phyloP scores from a whole-genome alignment of 2,888 invertebrate species.

The Pemphredon lugubris region DNA sequence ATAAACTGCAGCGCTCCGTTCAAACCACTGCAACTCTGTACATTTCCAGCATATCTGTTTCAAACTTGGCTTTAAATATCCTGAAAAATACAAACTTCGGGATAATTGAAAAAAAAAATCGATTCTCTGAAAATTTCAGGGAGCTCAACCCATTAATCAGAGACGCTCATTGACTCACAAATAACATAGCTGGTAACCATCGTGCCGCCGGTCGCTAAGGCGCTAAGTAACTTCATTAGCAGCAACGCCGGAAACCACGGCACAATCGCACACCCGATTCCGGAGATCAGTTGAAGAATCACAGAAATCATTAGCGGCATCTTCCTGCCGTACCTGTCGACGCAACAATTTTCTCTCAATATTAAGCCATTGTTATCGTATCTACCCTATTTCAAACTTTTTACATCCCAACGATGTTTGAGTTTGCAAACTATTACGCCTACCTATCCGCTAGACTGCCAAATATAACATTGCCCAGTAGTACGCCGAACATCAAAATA shows the following conservation, averaged over 20 bases:
- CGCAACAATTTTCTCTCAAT: background rate
- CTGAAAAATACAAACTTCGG: too few relatives aligned
- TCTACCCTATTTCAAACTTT: background rate
- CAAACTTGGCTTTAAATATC: too few relatives aligned
- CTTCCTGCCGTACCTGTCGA: conserved; percentile 87
- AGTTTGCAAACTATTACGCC: conserved; percentile 64
- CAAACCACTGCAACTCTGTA: too few relatives aligned
- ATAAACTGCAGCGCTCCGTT: too few relatives aligned
- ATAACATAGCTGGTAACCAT: conserved; percentile 88
- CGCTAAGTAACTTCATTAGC: conserved; percentile 86
- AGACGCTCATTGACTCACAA: too few relatives aligned
- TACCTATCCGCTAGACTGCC: conserved; percentile 91
- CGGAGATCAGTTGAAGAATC: conserved; percentile 87
- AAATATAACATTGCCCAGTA: conserved; percentile 88
- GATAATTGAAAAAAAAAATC: too few relatives aligned
- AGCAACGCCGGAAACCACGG: conserved; percentile 86
- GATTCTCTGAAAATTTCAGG: too few relatives aligned
- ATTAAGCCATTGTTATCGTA: too few relatives aligned
- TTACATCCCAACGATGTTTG: background rate
- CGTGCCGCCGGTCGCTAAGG: conserved; percentile 90
- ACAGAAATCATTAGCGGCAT: conserved; percentile 88
- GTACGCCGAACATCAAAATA: conserved; percentile 89
- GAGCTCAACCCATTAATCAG: too few relatives aligned
- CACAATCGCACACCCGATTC: conserved; percentile 87
- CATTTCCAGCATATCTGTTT: too few relatives aligned